These are phyloP conservation scores for Astur gentilis DNA, from an alignment of 2,113 vertebrate genomes.

Conservation along the genomic window DNA sequence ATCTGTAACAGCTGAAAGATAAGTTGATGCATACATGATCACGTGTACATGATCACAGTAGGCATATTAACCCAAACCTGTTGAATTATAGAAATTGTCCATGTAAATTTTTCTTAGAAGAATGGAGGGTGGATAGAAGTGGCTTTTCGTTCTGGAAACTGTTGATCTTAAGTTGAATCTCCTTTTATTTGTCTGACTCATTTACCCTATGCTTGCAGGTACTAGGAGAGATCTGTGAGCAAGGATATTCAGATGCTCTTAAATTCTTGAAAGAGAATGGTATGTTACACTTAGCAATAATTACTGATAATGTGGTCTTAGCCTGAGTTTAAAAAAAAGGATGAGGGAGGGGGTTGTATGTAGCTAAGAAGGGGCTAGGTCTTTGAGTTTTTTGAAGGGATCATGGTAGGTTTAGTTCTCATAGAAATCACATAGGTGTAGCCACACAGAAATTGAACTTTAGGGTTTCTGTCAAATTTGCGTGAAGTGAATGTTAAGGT, in stretches of 20 bases:
- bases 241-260: conserved; percentile 85
- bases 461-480: not conserved
- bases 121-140: not conserved
- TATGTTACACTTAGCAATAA: conserved; percentile 62
- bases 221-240: conserved; percentile 85
- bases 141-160: not conserved
- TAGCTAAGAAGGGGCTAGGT: not conserved
- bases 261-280: conserved; percentile 86
- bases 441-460: not conserved
- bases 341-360: not conserved
- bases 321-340: not conserved
- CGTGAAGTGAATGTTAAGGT: not conserved
- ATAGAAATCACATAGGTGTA: not conserved
- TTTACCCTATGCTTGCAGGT: conserved; percentile 69
- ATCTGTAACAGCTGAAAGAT: not conserved
- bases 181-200: not conserved
- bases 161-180: not conserved
- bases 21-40: not conserved
- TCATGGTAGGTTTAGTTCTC: not conserved
- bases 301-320: not conserved
- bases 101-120: not conserved
- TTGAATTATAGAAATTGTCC: not conserved
- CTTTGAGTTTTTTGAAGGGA: not conserved
- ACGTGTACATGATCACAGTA: not conserved
- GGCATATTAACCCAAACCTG: not conserved